Percentiles rank a stretch among this genome's conserved stretches.
phyloP scores from a whole-genome alignment of 2,113 vertebrate genomes.

The Rynchops niger region DNA sequence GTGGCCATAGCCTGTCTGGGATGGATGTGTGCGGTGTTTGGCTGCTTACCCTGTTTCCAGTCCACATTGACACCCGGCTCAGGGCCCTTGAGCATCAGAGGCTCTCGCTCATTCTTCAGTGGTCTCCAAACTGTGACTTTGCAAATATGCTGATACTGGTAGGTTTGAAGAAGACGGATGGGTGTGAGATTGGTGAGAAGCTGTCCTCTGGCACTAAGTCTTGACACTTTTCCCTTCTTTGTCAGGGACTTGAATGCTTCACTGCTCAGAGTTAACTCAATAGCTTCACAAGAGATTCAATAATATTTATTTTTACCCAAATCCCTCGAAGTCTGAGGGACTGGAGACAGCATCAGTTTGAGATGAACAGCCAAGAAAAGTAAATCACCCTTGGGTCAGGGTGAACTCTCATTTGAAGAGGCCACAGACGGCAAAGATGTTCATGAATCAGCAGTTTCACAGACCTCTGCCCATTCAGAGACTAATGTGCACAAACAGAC shows the following conservation, averaged over 20 bases:
- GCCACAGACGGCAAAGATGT: constrained; percentile 15
- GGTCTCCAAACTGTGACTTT: background rate
- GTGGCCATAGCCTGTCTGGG: background rate
- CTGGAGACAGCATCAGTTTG: constrained; percentile 22
- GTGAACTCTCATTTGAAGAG: constrained; percentile 2
- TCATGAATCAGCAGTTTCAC: constrained; percentile 40
- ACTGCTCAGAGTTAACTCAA: background rate
- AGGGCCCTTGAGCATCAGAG: background rate
- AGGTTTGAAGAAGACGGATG: background rate
- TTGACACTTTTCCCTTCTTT: background rate
- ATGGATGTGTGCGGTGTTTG: background rate
- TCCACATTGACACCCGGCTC: background rate
- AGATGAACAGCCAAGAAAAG: constrained; percentile 26
- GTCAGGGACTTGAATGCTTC: background rate
- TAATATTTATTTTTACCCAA: constrained; percentile 5
- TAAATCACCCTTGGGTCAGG: constrained; percentile 26
- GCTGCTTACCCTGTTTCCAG: background rate
- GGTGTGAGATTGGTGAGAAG: background rate
- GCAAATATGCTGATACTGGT: background rate
- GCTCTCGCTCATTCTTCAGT: background rate
- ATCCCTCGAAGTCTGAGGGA: background rate
- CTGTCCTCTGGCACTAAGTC: background rate
- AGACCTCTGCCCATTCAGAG: constrained; percentile 26
- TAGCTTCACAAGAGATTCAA: background rate
- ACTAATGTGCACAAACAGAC: background rate